phyloP scores from a whole-genome alignment of 2,888 invertebrate species.

The Priocnemis perturbator region DNA sequence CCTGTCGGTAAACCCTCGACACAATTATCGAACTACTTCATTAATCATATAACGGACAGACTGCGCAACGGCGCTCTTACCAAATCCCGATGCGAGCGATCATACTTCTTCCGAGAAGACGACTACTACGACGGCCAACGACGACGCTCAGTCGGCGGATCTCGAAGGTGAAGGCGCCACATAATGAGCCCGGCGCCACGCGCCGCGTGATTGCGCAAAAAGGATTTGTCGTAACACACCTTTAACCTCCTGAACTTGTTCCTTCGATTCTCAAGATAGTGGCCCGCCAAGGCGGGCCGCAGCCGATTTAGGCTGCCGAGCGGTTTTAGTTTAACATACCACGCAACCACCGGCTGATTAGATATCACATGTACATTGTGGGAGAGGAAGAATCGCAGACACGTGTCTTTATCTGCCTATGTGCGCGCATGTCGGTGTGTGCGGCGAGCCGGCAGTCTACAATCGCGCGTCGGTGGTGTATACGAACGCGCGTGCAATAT shows the following conservation, averaged over 20 bases:
- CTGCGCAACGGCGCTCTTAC: no score
- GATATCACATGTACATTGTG: slow-evolving; percentile 17
- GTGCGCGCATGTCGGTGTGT: neutral
- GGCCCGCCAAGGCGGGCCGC: no score
- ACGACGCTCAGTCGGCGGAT: neutral
- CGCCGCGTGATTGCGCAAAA: slow-evolving; percentile 8
- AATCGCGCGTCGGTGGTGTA: slow-evolving; percentile 13
- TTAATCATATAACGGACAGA: no score
- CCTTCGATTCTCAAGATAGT: slow-evolving; percentile 12
- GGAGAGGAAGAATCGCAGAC: slow-evolving; percentile 3
- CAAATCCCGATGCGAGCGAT: no score
- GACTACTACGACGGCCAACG: no score
- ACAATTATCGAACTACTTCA: no score
- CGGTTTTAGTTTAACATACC: slow-evolving; percentile 13
- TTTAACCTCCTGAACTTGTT: slow-evolving; percentile 13
- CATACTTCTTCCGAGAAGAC: no score
- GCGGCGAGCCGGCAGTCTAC: no score
- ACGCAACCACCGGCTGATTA: slow-evolving; percentile 43
- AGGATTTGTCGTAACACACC: slow-evolving; percentile 1
- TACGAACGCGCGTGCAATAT: slow-evolving; percentile 19
- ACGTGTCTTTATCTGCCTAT: neutral
- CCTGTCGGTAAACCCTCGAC: no score
- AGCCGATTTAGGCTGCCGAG: no score
- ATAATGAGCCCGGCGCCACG: neutral
- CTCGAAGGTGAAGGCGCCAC: neutral